A percentile compares a stretch with the other conserved stretches of the same genome.
These are phyloP conservation scores for Drosophila diplacantha DNA, from an alignment of 2,888 invertebrate genomes.

Conservation along the genomic window DNA sequence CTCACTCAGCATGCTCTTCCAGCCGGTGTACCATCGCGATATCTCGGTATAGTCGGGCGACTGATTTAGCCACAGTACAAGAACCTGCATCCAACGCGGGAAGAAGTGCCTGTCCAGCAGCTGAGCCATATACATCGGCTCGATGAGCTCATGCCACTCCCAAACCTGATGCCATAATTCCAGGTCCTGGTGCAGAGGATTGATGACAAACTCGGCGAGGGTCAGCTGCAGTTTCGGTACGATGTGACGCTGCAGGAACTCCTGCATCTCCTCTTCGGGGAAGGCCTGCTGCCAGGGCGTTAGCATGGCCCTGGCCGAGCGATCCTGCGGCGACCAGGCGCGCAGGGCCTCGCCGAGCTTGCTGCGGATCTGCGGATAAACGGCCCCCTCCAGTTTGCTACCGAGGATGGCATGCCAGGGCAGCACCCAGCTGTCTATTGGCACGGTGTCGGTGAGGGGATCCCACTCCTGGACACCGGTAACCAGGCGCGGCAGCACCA, in stretches of 20 bases:
- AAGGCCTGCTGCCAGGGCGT: conserved; percentile 92
- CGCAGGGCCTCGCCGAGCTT: conserved; percentile 92
- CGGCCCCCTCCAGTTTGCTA: conserved; percentile 78
- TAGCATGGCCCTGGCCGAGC: conserved; percentile 93
- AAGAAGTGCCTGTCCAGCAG: conserved; percentile 93
- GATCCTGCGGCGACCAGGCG: conserved; percentile 97
- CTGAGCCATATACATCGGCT: conserved; percentile 86
- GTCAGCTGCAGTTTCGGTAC: conserved; percentile 91
- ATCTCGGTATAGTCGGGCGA: conserved; percentile 94
- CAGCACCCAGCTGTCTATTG: conserved; percentile 97
- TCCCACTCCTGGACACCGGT: conserved; percentile 94
- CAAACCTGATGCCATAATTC: conserved; percentile 97
- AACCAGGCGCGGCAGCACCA: conserved; percentile 86
- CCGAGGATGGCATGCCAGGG: conserved; percentile 96
- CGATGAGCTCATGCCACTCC: conserved; percentile 93
- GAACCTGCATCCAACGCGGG: conserved; percentile 92
- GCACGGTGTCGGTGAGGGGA: conserved; percentile 95
- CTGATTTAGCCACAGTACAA: conserved; percentile 94
- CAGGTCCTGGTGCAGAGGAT: conserved; percentile 85
- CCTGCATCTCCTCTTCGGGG: conserved; percentile 85
- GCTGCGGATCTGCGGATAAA: conserved; percentile 94
- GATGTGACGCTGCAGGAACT: conserved; percentile 90
- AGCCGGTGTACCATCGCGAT: conserved; percentile 88
- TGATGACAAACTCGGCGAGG: conserved; percentile 83
- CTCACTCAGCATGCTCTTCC: conserved; percentile 81